phyloP scores from a whole-genome alignment of 2,797 vertebrate species.

The Amblyopsis hoosieri region DNA sequence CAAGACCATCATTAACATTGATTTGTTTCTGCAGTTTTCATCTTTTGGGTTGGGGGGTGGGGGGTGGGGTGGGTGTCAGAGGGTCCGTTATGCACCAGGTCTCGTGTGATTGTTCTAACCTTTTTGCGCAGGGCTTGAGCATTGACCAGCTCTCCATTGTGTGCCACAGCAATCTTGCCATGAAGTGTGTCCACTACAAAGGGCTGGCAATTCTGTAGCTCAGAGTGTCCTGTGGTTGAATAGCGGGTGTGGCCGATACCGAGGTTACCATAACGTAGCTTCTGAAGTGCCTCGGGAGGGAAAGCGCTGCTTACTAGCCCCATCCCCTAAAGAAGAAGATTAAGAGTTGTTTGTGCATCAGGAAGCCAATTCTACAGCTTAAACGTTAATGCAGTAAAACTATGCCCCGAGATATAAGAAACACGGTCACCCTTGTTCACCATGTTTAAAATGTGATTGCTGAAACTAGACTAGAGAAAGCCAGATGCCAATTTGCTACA shows the following conservation, averaged over 20 bases:
- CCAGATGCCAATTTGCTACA: no score
- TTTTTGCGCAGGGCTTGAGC: conserved; percentile 86
- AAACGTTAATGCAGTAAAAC: no score
- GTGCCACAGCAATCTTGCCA: conserved; percentile 95
- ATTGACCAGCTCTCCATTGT: conserved; percentile 96
- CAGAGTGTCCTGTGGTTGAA: conserved; percentile 92
- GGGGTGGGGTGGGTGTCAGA: no score
- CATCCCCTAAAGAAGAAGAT: conserved; percentile 85
- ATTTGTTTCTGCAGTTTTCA: background rate
- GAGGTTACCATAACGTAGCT: conserved; percentile 90
- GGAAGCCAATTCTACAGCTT: no score
- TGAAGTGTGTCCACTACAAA: conserved; percentile 98
- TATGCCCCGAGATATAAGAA: no score
- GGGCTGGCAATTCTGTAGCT: conserved; percentile 97
- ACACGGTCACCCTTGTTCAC: no score
- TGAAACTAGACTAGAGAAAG: no score
- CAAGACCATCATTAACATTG: background rate
- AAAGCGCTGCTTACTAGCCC: conserved; percentile 93
- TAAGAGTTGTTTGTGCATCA: conserved; percentile 1
- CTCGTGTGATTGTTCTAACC: conserved; percentile 59
- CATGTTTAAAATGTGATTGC: no score
- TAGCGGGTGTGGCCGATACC: conserved; percentile 97
- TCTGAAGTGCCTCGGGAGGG: conserved; percentile 88
- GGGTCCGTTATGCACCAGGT: background rate
- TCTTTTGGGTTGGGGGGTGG: no score